Base-by-base conservation (phyloP, 2,113 vertebrate species). In the Passer montanus region DNA sequence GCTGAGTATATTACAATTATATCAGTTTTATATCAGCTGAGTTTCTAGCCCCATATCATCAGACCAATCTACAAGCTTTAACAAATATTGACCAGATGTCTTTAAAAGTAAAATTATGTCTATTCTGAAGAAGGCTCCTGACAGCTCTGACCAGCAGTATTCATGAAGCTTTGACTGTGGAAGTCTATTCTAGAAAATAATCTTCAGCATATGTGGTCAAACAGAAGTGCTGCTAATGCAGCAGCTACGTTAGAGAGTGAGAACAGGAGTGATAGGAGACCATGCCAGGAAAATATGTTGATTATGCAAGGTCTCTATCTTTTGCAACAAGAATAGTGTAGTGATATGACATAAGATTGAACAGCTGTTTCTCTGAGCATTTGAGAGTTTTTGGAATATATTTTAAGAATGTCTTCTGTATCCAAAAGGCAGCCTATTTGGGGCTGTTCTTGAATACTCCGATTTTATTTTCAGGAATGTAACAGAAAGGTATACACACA, bases 271-370 rank as follows among this genome's bases (percentile, higher is more conserved):
- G 44, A 75, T 14, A 67, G 64, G 72, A 84, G 81, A 39, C 63
- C 67, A 44, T 2, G 26, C 77, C 76, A 90, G 87, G 92, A 91
- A 95, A 95, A 87, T 83, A 85, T 59, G 80, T 90, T 82, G 78
- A 74, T 90, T 93, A 84, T 83, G 69, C 87, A 81, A 94, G 68
- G 62, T 88, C 76, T 87, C 80, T 86, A 18, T 95, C 77, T 87
- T 94, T 85, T 94, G 87, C 94, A 93, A 14, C 87, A 77, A 60
- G 74, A 79, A 73, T 69, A 31, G 81, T 72, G 67, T 80, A 92
- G 89, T 67, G 86, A 30, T 92, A 73, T 43, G 95, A 79, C 78
- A 92, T 74, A 91, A 94, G 67, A 94, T 10, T 13, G 19, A 87
- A 33, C 88, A 94, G 76, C 87, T 96, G 53, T 77, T 93, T 77